Evolutionary conservation across 2,888 invertebrate species (phyloP).

Genomic region (Lepidocyrtoides sp.): DNA sequence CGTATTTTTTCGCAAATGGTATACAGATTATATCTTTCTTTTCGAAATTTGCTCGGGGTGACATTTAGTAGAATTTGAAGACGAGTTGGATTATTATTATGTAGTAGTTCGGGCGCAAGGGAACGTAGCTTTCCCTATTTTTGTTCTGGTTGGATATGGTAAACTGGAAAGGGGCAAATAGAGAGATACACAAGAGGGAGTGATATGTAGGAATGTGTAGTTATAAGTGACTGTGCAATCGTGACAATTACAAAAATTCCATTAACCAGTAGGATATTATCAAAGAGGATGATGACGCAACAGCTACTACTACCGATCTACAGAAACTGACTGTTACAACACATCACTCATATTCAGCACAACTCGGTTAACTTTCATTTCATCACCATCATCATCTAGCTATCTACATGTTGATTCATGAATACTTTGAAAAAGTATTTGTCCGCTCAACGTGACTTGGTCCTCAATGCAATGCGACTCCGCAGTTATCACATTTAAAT

Average conservation of each 20-base stretch:
- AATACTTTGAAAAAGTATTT: neutral
- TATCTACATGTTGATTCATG: neutral
- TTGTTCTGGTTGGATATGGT: constrained; percentile 17
- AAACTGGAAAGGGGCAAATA: neutral
- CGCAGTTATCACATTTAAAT: neutral
- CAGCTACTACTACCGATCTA: too few relatives aligned
- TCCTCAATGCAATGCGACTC: neutral
- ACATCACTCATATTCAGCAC: neutral
- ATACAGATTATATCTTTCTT: constrained; percentile 17
- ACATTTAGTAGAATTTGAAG: neutral
- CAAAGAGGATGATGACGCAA: neutral
- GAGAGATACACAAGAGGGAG: neutral
- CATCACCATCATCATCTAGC: neutral
- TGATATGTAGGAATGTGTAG: constrained; percentile 7
- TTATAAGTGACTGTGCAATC: constrained; percentile 75
- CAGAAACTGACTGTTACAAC: constrained; percentile 19
- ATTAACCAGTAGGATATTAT: neutral
- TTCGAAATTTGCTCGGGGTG: neutral
- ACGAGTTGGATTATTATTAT: neutral
- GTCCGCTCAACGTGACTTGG: neutral
- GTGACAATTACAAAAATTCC: constrained; percentile 41
- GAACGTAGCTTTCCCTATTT: neutral
- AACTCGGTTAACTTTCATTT: neutral
- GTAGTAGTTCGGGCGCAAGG: neutral
- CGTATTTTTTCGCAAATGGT: constrained; percentile 71